Evolutionary conservation across 2,797 vertebrate species (phyloP).

Genomic region (Falco novaeseelandiae): DNA sequence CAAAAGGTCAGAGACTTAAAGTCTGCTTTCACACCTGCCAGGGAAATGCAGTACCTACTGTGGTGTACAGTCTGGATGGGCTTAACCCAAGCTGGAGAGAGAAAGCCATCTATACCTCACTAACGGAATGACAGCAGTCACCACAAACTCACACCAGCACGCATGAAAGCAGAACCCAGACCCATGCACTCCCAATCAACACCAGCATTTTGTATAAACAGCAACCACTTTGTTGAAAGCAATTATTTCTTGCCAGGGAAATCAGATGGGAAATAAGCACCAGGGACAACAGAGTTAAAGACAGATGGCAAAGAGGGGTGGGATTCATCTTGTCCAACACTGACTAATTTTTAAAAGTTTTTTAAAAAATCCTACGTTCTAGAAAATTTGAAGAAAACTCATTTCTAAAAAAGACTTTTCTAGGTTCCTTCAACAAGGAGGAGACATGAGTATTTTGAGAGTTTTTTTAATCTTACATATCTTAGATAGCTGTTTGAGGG

Average conservation of each 20-base stretch:
- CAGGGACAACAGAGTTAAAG: slow-evolving; percentile 62
- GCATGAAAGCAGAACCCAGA: not conserved
- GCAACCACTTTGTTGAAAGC: slow-evolving; percentile 20
- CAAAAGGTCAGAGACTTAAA: slow-evolving; percentile 1
- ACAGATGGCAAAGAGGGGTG: slow-evolving; percentile 60
- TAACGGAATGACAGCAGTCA: not conserved
- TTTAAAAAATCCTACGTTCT: not conserved
- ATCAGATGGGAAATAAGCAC: slow-evolving; percentile 58
- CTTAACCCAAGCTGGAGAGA: not conserved
- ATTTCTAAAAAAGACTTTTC: not conserved
- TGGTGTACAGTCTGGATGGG: rapidly evolving
- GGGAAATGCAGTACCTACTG: not conserved
- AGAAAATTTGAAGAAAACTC: not conserved
- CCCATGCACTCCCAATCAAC: not conserved
- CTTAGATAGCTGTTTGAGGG: not conserved
- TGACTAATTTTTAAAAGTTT: slow-evolving; percentile 7
- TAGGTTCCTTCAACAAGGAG: not conserved
- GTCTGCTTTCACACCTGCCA: not conserved
- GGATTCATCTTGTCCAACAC: slow-evolving; percentile 36
- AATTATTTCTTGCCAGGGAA: slow-evolving; percentile 47
- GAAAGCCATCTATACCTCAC: not conserved
- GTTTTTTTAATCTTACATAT: not conserved
- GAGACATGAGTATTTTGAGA: not conserved
- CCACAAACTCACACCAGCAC: not conserved
- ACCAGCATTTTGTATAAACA: not conserved